phyloP scores from a whole-genome alignment of 2,113 vertebrate genomes.

The Crotalus helleri region DNA sequence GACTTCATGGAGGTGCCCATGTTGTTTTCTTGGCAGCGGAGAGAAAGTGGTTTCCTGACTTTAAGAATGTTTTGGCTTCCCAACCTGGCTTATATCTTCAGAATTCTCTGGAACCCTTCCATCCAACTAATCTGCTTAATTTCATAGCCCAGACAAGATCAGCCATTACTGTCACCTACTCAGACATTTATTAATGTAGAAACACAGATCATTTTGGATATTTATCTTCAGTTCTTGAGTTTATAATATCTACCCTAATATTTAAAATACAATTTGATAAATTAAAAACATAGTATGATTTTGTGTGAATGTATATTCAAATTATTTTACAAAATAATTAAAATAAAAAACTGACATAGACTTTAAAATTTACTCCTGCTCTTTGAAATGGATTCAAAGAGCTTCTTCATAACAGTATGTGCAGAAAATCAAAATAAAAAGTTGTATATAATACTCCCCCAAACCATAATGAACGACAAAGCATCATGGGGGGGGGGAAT shows the following conservation, averaged over 20 bases:
- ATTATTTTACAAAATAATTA: background rate
- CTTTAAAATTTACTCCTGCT: background rate
- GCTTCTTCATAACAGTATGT: background rate
- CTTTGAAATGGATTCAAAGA: background rate
- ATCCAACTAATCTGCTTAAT: background rate
- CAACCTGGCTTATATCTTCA: background rate
- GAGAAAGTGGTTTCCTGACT: background rate
- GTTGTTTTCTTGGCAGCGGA: background rate
- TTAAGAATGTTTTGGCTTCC: background rate
- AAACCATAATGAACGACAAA: background rate
- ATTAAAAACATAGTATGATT: background rate
- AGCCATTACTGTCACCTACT: background rate
- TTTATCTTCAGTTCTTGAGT: slow-evolving; percentile 1
- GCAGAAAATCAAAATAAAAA: background rate
- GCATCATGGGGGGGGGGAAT: background rate
- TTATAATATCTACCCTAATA: background rate
- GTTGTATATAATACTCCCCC: background rate
- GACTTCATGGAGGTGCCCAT: background rate
- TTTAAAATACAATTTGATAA: background rate
- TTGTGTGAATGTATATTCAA: background rate
- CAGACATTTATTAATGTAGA: background rate
- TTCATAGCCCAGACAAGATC: background rate
- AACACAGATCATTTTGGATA: background rate
- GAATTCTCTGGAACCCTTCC: background rate
- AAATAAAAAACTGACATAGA: background rate